Evolutionary conservation across 2,797 vertebrate genomes (phyloP).

Genomic region (Smutsia temminckii): DNA sequence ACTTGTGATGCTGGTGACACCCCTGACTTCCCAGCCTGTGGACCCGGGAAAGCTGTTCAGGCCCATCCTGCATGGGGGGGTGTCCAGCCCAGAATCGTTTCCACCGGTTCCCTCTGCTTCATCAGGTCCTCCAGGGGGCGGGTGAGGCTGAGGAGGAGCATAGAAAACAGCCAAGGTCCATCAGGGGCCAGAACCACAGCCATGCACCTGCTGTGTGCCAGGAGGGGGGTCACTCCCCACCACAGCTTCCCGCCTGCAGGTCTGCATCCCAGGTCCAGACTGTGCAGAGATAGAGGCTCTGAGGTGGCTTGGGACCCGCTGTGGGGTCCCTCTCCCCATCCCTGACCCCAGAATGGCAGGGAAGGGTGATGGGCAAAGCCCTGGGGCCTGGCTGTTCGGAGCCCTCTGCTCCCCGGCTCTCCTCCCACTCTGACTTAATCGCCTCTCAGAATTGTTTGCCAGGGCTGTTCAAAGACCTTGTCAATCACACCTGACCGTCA

Average conservation of each 20-base stretch:
- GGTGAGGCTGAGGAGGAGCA: neutral
- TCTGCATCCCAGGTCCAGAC: neutral
- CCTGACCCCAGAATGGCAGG: neutral
- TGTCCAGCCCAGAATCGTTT: rapidly evolving
- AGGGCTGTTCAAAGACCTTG: neutral
- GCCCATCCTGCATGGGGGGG: no score
- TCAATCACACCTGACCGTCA: neutral
- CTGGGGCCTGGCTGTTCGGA: neutral
- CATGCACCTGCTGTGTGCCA: no score
- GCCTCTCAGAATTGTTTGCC: neutral
- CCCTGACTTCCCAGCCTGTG: neutral
- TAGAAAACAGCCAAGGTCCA: neutral
- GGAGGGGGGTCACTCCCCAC: neutral
- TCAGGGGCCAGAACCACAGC: neutral
- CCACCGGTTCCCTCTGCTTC: rapidly evolving
- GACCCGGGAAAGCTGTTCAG: no score
- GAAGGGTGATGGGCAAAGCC: neutral
- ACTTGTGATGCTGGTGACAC: rapidly evolving
- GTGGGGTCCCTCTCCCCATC: neutral
- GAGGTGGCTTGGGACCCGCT: neutral
- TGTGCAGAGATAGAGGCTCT: neutral
- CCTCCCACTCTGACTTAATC: neutral
- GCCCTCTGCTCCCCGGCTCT: neutral
- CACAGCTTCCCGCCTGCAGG: neutral
- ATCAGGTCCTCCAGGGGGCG: neutral